Evolutionary conservation across 2,113 vertebrate genomes (phyloP).

Genomic region (Lichenostomus cassidix): DNA sequence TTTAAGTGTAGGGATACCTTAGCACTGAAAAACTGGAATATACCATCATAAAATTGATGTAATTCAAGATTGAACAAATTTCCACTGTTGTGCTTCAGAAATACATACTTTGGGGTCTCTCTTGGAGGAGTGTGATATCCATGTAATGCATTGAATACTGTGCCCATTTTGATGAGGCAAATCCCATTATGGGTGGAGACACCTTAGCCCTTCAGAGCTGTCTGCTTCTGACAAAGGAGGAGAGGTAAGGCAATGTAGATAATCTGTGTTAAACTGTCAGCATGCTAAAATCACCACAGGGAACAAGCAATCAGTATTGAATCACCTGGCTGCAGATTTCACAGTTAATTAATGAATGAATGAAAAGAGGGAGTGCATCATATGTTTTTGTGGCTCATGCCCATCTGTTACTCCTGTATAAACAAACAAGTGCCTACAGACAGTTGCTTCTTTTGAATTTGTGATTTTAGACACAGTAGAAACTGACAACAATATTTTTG

Average conservation of each 20-base stretch:
- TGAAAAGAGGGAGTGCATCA: neutral
- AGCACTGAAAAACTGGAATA: neutral
- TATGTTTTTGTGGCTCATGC: neutral
- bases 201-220: neutral
- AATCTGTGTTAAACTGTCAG: neutral
- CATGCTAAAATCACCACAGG: neutral
- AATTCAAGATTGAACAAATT: neutral
- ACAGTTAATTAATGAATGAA: neutral
- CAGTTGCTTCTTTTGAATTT: neutral
- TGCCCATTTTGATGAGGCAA: neutral
- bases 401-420: neutral
- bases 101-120: neutral
- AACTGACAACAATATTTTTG: neutral
- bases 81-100: neutral
- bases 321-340: neutral
- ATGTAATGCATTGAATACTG: neutral
- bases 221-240: neutral
- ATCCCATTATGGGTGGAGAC: neutral
- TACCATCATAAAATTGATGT: neutral
- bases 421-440: neutral
- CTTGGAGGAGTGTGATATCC: neutral
- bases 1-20: neutral
- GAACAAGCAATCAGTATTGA: neutral
- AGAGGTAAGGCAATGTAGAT: neutral
- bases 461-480: neutral